Evolutionary conservation across 35 echinoderm and acorn worm species (phyloP).

Genomic region (Acanthaster planci): DNA sequence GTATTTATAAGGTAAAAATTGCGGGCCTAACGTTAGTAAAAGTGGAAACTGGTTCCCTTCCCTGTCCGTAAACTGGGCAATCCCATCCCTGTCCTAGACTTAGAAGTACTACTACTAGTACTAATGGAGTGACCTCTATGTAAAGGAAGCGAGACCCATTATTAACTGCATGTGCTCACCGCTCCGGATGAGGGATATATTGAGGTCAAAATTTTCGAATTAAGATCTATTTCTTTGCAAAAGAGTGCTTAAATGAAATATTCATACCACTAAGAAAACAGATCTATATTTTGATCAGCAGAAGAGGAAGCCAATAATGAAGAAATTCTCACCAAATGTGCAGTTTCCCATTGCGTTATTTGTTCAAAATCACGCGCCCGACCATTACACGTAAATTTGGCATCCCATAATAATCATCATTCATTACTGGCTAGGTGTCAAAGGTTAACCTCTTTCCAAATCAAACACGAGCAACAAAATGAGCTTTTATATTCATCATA

Average conservation of each 20-base stretch:
- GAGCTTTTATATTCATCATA: too few species aligned
- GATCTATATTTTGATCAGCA: background rate
- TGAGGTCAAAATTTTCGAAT: background rate
- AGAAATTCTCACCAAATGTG: conserved; percentile 71
- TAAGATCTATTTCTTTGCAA: background rate
- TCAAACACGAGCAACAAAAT: too few species aligned
- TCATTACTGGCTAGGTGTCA: background rate
- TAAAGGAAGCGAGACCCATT: too few species aligned
- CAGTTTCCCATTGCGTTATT: conserved; percentile 52
- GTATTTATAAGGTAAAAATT: too few species aligned
- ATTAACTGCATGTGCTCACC: too few species aligned
- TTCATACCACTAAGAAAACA: background rate
- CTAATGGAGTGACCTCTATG: too few species aligned
- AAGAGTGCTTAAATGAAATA: background rate
- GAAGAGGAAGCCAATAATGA: background rate
- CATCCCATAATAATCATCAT: conserved; percentile 89
- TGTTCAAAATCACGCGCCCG: conserved; percentile 99
- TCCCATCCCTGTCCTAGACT: too few species aligned
- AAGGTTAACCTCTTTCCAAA: conserved; percentile 9
- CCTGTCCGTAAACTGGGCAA: conserved; percentile 1
- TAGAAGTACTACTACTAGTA: too few species aligned
- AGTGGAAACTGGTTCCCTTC: background rate
- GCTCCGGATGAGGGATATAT: background rate
- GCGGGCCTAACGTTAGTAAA: too few species aligned
- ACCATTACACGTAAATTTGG: conserved; percentile 52